These are phyloP conservation scores for Phoxinus phoxinus DNA, from an alignment of 2,113 vertebrate genomes.

Conservation along the genomic window DNA sequence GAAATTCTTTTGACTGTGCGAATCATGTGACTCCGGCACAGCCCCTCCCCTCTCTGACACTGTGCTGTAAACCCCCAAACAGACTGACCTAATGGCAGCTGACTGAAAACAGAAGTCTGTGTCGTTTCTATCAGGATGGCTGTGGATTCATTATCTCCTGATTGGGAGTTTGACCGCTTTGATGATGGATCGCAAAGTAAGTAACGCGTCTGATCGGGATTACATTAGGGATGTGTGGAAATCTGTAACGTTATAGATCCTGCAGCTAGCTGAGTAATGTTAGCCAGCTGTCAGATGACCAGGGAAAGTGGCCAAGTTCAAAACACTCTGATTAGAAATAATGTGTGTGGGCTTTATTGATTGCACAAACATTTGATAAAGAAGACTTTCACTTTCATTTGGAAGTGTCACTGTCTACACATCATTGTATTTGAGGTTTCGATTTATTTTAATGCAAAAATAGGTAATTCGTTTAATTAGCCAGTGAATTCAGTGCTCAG, in stretches of 20 bases:
- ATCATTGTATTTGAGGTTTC: neutral
- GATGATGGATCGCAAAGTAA: conserved; percentile 98
- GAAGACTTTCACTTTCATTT: neutral
- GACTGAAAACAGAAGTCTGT: conserved; percentile 26
- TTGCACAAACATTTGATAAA: neutral
- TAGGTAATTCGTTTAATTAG: neutral
- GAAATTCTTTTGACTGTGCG: neutral
- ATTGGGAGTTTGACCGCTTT: conserved; percentile 96
- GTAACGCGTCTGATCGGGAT: conserved; percentile 33
- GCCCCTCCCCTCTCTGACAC: conserved; percentile 6
- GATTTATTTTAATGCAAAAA: neutral
- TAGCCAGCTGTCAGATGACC: conserved; percentile 23
- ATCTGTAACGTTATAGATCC: neutral
- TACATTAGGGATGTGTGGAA: neutral
- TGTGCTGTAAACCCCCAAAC: conserved; percentile 7
- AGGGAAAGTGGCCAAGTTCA: neutral
- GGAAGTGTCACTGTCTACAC: neutral
- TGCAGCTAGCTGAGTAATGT: conserved; percentile 25
- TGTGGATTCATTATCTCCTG: conserved; percentile 87
- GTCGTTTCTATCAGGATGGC: conserved; percentile 76
- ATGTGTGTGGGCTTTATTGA: neutral
- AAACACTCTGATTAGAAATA: neutral
- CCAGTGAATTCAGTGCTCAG: neutral
- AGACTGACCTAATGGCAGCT: conserved; percentile 39
- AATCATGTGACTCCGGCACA: conserved; percentile 41